These are phyloP conservation scores for Bombus huntii DNA, from an alignment of 1,140 invertebrate genomes.

Conservation along the genomic window DNA sequence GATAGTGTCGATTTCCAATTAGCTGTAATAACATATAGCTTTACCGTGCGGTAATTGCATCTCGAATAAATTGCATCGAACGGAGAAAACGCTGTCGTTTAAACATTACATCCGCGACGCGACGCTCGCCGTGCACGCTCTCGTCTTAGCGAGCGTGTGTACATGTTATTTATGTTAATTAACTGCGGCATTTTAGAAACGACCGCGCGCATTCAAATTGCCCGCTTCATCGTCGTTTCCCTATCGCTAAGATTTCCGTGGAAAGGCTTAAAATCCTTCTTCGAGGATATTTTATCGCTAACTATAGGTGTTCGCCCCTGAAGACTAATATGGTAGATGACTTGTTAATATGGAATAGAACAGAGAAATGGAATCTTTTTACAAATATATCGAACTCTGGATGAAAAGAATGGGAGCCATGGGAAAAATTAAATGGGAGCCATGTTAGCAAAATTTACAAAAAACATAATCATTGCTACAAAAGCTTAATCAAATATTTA, in stretches of 20 bases:
- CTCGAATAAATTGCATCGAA: slow-evolving; percentile 61
- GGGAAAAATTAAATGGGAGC: no score
- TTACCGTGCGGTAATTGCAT: slow-evolving; percentile 48
- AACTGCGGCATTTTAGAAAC: slow-evolving; percentile 41
- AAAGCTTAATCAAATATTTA: no score
- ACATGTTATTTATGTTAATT: slow-evolving; percentile 59
- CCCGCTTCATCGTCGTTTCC: background rate
- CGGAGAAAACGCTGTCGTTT: slow-evolving; percentile 52
- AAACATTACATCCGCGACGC: slow-evolving; percentile 43
- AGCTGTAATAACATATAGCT: slow-evolving; percentile 62
- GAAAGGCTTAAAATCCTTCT: background rate
- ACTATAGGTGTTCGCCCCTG: no score
- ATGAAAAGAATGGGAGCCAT: no score
- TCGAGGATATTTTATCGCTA: background rate
- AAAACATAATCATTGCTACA: no score
- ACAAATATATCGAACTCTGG: no score
- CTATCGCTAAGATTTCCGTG: background rate
- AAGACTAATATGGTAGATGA: no score
- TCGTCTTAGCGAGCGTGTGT: background rate
- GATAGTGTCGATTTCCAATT: slow-evolving; percentile 68
- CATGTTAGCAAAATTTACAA: no score
- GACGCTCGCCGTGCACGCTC: background rate
- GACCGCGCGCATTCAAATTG: slow-evolving; percentile 2
- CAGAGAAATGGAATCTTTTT: no score
- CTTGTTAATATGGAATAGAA: no score